Conservation (phyloP, 2,797 vertebrate species). For the Xyrichtys novacula region DNA sequence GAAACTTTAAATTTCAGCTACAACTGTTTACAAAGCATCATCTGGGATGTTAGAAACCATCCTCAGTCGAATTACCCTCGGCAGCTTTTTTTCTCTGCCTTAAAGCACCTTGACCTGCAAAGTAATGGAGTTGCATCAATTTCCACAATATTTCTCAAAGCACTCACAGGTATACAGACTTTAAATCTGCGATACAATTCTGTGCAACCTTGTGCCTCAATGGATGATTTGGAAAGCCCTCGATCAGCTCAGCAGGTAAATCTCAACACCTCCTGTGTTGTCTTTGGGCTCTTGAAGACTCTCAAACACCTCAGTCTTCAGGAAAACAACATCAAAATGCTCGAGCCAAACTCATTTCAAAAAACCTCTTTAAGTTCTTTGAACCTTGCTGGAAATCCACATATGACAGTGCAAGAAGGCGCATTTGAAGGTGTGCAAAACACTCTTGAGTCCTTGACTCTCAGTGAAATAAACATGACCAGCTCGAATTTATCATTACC, state of each 20-base stretch:
- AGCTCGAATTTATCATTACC: conserved; percentile 68
- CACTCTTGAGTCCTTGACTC: conserved; percentile 74
- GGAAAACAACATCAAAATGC: conserved; percentile 73
- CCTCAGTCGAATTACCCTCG: conserved; percentile 26
- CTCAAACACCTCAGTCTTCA: conserved; percentile 79
- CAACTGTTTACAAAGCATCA: conserved; percentile 85
- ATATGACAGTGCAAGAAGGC: conserved; percentile 59
- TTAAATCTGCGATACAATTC: conserved; percentile 78
- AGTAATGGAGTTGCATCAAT: conserved; percentile 74
- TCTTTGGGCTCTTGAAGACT: conserved; percentile 64
- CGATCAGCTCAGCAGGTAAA: conserved; percentile 1
- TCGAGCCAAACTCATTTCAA: conserved; percentile 69
- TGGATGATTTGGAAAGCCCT: conserved; percentile 17
- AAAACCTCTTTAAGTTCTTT: conserved; percentile 74
- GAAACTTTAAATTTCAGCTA: conserved; percentile 80
- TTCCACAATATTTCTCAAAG: conserved; percentile 68
- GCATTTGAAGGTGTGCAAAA: conserved; percentile 69
- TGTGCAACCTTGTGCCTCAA: conserved; percentile 69
- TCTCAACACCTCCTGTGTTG: conserved; percentile 58
- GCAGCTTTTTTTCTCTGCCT: conserved; percentile 67
- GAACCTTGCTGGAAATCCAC: conserved; percentile 73
- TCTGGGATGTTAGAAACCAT: conserved; percentile 59
- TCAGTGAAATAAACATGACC: conserved; percentile 74
- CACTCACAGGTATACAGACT: conserved; percentile 74
- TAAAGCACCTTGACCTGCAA: conserved; percentile 76